Conservation (phyloP, 2,888 invertebrate species). For the Acrobasis suavella region DNA sequence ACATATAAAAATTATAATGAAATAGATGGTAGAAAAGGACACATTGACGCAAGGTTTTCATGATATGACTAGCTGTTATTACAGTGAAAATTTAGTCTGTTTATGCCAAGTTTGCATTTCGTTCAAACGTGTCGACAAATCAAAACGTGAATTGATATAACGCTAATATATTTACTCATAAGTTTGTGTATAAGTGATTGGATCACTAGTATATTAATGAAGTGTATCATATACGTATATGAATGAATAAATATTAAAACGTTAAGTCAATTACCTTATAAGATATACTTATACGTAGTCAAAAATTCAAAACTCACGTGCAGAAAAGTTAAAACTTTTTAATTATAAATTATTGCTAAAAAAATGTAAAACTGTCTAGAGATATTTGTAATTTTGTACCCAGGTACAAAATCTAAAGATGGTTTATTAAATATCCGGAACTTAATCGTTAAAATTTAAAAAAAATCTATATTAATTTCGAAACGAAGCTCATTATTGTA, state of each 20-base stretch:
- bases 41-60: too few relatives aligned
- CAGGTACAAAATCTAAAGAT: not conserved
- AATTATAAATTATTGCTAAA: not conserved
- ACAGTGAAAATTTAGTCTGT: not conserved
- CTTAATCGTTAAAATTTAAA: not conserved
- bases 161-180: not conserved
- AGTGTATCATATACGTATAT: slow-evolving; percentile 15
- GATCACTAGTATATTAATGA: slow-evolving; percentile 10
- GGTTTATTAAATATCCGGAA: not conserved
- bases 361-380: not conserved
- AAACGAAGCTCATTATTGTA: slow-evolving; percentile 7
- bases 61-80: not conserved
- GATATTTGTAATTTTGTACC: slow-evolving; percentile 3
- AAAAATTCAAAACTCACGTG: not conserved
- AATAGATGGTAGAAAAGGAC: too few relatives aligned
- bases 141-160: slow-evolving; percentile 7
- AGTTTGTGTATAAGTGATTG: slow-evolving; percentile 8
- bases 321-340: not conserved
- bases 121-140: too few relatives aligned
- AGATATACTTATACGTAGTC: slow-evolving; percentile 13
- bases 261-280: slow-evolving; percentile 19
- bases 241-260: slow-evolving; percentile 16
- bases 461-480: not conserved
- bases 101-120: not conserved
- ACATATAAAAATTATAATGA: too few relatives aligned